phyloP scores from a whole-genome alignment of 2,888 invertebrate species.

The Pseudococcus viburni region DNA sequence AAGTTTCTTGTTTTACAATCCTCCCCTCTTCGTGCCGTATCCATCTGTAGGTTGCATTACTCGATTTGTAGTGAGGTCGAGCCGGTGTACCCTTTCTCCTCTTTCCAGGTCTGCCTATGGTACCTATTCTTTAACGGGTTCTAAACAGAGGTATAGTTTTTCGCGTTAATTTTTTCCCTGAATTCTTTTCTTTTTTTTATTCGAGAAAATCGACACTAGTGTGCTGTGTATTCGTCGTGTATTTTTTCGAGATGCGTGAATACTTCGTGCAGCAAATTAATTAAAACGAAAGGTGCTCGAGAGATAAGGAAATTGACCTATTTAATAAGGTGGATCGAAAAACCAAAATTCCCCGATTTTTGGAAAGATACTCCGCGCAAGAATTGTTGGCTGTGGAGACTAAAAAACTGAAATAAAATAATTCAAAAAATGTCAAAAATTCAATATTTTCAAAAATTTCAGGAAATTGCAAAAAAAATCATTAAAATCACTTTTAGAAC shows the following conservation, averaged over 20 bases:
- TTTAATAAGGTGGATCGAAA: neutral
- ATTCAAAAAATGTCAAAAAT: no score
- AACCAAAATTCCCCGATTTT: no score
- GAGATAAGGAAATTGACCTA: neutral
- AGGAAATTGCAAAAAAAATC: no score
- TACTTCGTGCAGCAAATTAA: neutral
- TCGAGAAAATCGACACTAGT: neutral
- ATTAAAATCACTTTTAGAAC: no score
- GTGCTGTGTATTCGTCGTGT: neutral
- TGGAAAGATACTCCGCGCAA: no score
- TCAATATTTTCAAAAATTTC: no score
- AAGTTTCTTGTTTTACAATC: slow-evolving; percentile 8
- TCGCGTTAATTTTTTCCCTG: neutral
- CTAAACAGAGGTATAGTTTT: neutral
- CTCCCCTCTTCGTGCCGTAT: neutral
- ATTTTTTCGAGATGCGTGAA: neutral
- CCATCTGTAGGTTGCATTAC: neutral
- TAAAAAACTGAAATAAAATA: no score
- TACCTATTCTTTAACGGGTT: neutral
- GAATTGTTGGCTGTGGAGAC: no score
- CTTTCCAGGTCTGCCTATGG: neutral
- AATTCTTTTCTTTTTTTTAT: neutral
- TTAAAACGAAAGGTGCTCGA: neutral
- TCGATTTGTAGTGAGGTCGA: neutral
- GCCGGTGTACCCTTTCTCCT: neutral